Conservation (phyloP, 1,140 invertebrate genomes). For the Chelonus insularis region DNA sequence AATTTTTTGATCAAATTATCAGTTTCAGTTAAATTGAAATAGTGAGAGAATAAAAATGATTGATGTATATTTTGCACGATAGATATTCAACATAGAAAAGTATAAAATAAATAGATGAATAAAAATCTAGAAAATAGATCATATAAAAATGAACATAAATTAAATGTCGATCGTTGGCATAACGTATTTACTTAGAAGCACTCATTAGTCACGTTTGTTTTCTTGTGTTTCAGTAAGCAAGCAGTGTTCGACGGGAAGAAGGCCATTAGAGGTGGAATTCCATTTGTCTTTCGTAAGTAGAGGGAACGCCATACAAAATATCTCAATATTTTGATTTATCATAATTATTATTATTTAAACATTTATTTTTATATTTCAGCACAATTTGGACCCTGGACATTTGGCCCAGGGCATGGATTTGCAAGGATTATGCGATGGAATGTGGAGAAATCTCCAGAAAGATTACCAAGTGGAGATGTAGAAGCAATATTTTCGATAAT, state of each 20-base stretch:
- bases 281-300: slow-evolving; percentile 94
- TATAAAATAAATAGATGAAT: too few species aligned
- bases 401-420: slow-evolving; percentile 93
- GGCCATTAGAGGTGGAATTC: slow-evolving; percentile 91
- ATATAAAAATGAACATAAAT: slow-evolving; percentile 7
- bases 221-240: slow-evolving; percentile 77
- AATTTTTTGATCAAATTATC: too few species aligned
- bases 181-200: background rate
- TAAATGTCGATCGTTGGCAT: slow-evolving; percentile 7
- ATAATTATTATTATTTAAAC: background rate
- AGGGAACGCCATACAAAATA: slow-evolving; percentile 29
- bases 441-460: slow-evolving; percentile 83
- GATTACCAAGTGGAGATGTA: slow-evolving; percentile 84
- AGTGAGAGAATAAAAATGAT: too few species aligned
- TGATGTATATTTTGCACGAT: too few species aligned
- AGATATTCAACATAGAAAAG: too few species aligned
- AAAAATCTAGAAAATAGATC: background rate
- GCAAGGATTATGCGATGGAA: slow-evolving; percentile 89
- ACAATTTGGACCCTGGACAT: slow-evolving; percentile 91
- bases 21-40: too few species aligned
- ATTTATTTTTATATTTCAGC: slow-evolving; percentile 64
- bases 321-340: slow-evolving; percentile 24
- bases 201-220: slow-evolving; percentile 29
- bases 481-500: slow-evolving; percentile 88
- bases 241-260: slow-evolving; percentile 94